A percentile compares a stretch with the other conserved stretches of the same genome.
Conservation (phyloP, 2,797 vertebrate genomes). For the Syndactyla subalaris region DNA sequence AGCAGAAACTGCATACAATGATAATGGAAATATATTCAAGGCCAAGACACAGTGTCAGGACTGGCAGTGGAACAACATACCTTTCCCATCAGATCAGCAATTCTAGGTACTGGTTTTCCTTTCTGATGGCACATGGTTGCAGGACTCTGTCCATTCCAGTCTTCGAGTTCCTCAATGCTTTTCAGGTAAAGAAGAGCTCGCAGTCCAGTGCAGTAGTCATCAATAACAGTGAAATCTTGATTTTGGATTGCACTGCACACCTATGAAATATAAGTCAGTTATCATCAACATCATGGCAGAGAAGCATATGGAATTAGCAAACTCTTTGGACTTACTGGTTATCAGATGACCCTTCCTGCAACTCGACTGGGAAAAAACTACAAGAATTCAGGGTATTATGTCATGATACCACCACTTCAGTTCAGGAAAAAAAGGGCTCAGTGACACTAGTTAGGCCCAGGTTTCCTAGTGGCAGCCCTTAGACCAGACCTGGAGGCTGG, state of each 20-base stretch:
- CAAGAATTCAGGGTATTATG: neutral
- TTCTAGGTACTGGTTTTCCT: slow-evolving; percentile 83
- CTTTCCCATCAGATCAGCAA: slow-evolving; percentile 83
- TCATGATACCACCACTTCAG: neutral
- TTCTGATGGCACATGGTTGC: slow-evolving; percentile 84
- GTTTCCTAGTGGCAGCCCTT: neutral
- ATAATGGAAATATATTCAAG: neutral
- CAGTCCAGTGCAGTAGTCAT: slow-evolving; percentile 86
- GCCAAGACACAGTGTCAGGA: neutral
- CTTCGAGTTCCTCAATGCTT: slow-evolving; percentile 84
- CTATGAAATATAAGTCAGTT: slow-evolving; percentile 39
- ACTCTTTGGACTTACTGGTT: neutral
- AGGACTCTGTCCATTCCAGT: slow-evolving; percentile 88
- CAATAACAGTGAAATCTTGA: slow-evolving; percentile 85
- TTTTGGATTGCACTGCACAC: slow-evolving; percentile 84
- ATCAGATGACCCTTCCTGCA: neutral
- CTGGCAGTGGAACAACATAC: slow-evolving; percentile 68
- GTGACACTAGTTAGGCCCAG: neutral
- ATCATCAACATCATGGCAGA: neutral
- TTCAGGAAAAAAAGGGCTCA: neutral
- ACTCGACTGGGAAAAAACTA: neutral
- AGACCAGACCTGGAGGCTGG: neutral
- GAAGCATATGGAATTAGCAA: neutral
- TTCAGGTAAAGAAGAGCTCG: slow-evolving; percentile 86
- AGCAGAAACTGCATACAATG: neutral